Evolutionary conservation across 2,888 invertebrate genomes (phyloP), one percentile per base, ranked within the genome.

Genomic region (Chirona hameri): DNA sequence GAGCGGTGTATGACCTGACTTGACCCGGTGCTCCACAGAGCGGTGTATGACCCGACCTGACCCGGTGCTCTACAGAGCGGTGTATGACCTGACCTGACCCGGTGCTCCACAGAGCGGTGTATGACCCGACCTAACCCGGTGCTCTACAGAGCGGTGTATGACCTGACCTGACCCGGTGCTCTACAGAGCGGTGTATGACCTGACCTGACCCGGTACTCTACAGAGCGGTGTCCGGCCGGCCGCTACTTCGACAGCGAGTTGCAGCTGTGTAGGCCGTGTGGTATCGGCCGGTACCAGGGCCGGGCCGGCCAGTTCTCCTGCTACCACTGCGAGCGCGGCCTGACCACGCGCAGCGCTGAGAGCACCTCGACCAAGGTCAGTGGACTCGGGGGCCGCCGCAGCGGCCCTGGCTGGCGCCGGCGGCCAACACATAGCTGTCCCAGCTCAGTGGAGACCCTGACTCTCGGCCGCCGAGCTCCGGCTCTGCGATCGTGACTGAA

Each of bases 261-360:
- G 0, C 96, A 96, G 76, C 90, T 96, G 2, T 98, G 98, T 87
- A 91, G 95, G 82, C 94, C 94, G 85, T 98, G 98, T 87, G 97
- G 98, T 0, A 95, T 96, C 87, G 98, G 98, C 2, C 96, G 95
- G 87, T 98, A 93, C 88, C 98, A 97, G 87, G 92, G 96, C 0
- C 91, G 92, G 65, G 96, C 97, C 88, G 97, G 97, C 2, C 93
- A 97, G 81, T 97, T 97, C 89, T 91, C 93, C 1, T 97, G 97
- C 87, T 90, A 93, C 82, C 90, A 96, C 0, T 98, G 98, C 87
- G 95, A 96, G 0, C 90, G 95, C 82, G 97, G 96, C 15, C 95
- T 96, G 88, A 98, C 97, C 0, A 98, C 98, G 0, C 91, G 96
- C 81, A 95, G 95, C 5, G 93, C 93, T 12, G 97, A 97, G 87